Evolutionary conservation across 2,113 vertebrate genomes (phyloP).

Genomic region (Eudyptes chrysolophus): DNA sequence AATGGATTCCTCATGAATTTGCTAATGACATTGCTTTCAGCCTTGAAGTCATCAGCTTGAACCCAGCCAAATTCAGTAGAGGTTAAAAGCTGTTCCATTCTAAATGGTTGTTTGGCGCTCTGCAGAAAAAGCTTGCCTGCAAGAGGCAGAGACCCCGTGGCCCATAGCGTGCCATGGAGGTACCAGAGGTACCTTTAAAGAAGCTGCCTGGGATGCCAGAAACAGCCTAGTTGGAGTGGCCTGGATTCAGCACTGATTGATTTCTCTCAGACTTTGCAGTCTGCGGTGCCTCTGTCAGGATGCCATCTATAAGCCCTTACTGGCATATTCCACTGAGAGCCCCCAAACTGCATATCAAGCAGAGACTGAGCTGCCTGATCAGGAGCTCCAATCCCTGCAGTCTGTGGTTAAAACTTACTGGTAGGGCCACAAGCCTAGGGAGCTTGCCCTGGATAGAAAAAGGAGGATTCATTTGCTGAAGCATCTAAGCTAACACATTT

Average conservation of each 20-base stretch:
- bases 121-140: not conserved
- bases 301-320: not conserved
- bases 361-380: not conserved
- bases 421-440: not conserved
- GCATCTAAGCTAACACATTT: not conserved
- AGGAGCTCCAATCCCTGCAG: not conserved
- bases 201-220: not conserved
- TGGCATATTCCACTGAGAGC: not conserved
- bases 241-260: not conserved
- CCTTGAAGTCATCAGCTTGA: not conserved
- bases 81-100: constrained; percentile 23
- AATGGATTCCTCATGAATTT: not conserved
- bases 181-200: not conserved
- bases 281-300: not conserved
- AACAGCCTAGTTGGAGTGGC: not conserved
- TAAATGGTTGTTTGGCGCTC: not conserved
- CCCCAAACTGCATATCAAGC: not conserved
- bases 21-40: constrained; percentile 35
- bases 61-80: not conserved
- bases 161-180: accelerated
- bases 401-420: not conserved
- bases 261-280: not conserved
- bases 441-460: not conserved
- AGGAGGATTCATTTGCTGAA: not conserved
- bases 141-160: not conserved